phyloP scores from a whole-genome alignment of 2,113 vertebrate species.

The Spea multiplicata region DNA sequence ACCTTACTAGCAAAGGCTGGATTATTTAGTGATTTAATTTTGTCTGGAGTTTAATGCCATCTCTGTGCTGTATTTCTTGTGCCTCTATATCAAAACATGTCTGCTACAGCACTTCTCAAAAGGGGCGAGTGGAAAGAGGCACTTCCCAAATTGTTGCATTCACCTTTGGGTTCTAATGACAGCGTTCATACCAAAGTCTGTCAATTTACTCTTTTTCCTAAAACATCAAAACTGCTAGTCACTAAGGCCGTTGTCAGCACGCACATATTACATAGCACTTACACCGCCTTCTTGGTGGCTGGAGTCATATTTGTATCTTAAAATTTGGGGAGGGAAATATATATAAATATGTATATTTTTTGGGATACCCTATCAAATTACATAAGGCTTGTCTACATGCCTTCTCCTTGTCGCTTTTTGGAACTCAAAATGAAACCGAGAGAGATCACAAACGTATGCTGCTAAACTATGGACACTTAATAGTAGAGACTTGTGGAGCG shows the following conservation, averaged over 20 bases:
- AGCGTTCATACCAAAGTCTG: slow-evolving; percentile 45
- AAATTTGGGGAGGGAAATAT: neutral
- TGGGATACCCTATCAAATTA: slow-evolving; percentile 1
- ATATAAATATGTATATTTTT: slow-evolving; percentile 7
- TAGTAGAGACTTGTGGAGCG: too few species aligned
- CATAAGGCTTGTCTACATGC: neutral
- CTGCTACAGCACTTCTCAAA: slow-evolving; percentile 20
- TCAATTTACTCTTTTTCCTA: slow-evolving; percentile 43
- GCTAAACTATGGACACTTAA: neutral
- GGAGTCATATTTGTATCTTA: slow-evolving; percentile 2
- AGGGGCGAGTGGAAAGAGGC: neutral
- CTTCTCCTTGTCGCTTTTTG: neutral
- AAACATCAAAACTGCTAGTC: slow-evolving; percentile 52
- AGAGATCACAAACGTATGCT: neutral
- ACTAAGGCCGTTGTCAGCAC: slow-evolving; percentile 60
- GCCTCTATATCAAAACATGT: neutral
- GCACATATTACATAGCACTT: slow-evolving; percentile 55
- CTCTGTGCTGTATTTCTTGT: slow-evolving; percentile 23
- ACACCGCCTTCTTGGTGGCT: slow-evolving; percentile 16
- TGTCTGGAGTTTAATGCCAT: slow-evolving; percentile 6
- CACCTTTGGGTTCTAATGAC: slow-evolving; percentile 13
- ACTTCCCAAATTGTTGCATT: neutral
- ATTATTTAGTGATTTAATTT: neutral
- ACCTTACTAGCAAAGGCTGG: neutral
- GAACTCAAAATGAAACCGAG: neutral